Evolutionary conservation across 2,888 invertebrate species (phyloP).

Genomic region (Aphodius granarius): DNA sequence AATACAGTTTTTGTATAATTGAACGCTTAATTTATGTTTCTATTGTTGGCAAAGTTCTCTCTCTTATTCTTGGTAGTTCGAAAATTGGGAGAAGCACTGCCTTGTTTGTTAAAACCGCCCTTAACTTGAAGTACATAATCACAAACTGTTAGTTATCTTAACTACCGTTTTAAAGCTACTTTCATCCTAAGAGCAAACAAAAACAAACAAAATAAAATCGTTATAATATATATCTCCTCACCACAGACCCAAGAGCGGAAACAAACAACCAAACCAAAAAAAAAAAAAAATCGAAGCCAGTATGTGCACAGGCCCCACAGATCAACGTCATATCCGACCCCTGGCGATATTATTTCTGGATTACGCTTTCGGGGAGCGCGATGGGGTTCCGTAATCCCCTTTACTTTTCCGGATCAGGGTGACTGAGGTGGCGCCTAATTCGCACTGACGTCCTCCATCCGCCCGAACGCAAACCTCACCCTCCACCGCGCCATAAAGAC

Average conservation of each 20-base stretch:
- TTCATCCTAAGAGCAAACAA: too few relatives aligned
- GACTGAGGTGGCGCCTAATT: slow-evolving; percentile 62
- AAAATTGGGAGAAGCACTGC: too few relatives aligned
- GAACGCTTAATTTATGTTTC: too few relatives aligned
- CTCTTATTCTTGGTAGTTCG: too few relatives aligned
- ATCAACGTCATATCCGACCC: slow-evolving; percentile 3
- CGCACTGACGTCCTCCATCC: slow-evolving; percentile 58
- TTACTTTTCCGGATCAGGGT: slow-evolving; percentile 44
- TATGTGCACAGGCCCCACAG: slow-evolving; percentile 8
- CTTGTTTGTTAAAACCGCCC: too few relatives aligned
- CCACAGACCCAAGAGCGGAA: not conserved
- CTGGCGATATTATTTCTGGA: slow-evolving; percentile 32
- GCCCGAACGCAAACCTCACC: slow-evolving; percentile 39
- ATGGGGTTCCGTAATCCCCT: slow-evolving; percentile 42
- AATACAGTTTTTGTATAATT: too few relatives aligned
- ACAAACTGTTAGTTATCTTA: too few relatives aligned
- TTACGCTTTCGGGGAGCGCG: slow-evolving; percentile 28
- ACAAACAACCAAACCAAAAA: too few relatives aligned
- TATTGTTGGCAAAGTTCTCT: too few relatives aligned
- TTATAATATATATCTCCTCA: not conserved
- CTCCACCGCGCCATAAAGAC: slow-evolving; percentile 22
- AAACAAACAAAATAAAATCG: too few relatives aligned
- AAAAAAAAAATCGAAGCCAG: not conserved
- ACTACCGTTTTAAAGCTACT: too few relatives aligned
- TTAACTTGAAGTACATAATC: too few relatives aligned